A percentile compares a stretch with the other conserved stretches of the same genome.
Conservation (phyloP, 2,113 vertebrate genomes). For the Paramisgurnus dabryanus region DNA sequence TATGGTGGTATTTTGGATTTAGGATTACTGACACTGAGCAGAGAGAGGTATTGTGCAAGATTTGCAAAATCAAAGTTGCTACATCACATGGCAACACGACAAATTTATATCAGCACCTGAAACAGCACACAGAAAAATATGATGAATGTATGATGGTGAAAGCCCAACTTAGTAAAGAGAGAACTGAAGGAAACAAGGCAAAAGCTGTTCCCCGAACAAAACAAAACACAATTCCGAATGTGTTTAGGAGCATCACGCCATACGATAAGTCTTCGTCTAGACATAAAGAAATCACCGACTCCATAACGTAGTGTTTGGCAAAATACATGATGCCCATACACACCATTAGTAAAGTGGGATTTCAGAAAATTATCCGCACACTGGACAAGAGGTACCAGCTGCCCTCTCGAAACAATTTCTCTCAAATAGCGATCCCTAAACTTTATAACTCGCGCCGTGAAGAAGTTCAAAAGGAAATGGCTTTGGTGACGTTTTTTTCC, state of each 20-base stretch:
- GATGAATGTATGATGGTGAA: not conserved
- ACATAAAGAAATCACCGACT: slow-evolving; percentile 36
- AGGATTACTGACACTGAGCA: not conserved
- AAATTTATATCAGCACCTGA: slow-evolving; percentile 42
- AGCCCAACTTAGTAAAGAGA: not conserved
- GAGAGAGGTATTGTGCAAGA: no score
- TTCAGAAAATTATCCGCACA: slow-evolving; percentile 31
- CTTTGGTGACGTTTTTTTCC: not conserved
- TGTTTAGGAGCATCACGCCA: slow-evolving; percentile 31
- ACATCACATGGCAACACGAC: slow-evolving; percentile 26
- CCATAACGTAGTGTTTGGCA: slow-evolving; percentile 25
- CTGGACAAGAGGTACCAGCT: slow-evolving; percentile 33
- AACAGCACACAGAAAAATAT: slow-evolving; percentile 38
- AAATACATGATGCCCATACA: slow-evolving; percentile 37
- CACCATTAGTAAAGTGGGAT: slow-evolving; percentile 31
- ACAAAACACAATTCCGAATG: slow-evolving; percentile 30
- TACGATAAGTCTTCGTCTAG: slow-evolving; percentile 34
- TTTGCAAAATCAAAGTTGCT: no score
- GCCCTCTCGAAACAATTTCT: slow-evolving; percentile 39
- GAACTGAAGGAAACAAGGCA: not conserved
- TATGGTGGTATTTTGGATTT: not conserved
- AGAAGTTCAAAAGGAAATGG: slow-evolving; percentile 11
- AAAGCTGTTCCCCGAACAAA: slow-evolving; percentile 28
- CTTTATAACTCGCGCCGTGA: slow-evolving; percentile 29
- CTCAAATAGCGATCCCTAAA: slow-evolving; percentile 23